A percentile compares a stretch with the other conserved stretches of the same genome.
These are phyloP conservation scores for Athene noctua DNA, from an alignment of 2,113 vertebrate genomes.

Conservation along the genomic window DNA sequence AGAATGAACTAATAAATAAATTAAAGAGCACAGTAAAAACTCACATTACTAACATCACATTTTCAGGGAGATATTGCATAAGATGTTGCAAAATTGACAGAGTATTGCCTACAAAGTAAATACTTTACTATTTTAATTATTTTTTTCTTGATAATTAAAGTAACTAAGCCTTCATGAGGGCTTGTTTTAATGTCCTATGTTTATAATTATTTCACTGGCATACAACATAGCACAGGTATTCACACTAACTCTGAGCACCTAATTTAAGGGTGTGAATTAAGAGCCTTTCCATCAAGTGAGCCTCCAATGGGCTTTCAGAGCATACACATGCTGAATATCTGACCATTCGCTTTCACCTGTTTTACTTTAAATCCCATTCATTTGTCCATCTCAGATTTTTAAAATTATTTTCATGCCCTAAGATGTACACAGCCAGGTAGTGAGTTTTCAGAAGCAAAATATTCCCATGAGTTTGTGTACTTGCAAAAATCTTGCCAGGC, in stretches of 20 bases:
- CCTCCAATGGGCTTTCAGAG: neutral
- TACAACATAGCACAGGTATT: neutral
- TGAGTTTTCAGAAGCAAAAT: neutral
- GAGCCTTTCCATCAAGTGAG: neutral
- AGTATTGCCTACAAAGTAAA: neutral
- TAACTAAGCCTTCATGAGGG: neutral
- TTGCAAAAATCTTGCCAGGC: neutral
- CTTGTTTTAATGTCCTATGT: neutral
- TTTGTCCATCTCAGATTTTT: neutral
- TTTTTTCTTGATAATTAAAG: neutral
- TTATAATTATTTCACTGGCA: neutral
- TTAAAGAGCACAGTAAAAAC: neutral
- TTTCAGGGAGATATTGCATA: neutral
- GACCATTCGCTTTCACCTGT: neutral
- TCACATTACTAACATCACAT: neutral
- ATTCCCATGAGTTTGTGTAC: neutral
- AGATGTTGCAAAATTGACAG: neutral
- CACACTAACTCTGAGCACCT: neutral
- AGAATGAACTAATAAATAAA: neutral
- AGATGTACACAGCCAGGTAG: neutral
- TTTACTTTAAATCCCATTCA: neutral
- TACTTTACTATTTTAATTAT: neutral
- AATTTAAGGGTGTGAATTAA: neutral
- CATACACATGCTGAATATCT: neutral
- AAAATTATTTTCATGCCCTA: neutral